Percentiles rank a stretch among this genome's conserved stretches.
These are phyloP conservation scores for Barypeithes pellucidus DNA, from an alignment of 2,888 invertebrate genomes.

Conservation along the genomic window DNA sequence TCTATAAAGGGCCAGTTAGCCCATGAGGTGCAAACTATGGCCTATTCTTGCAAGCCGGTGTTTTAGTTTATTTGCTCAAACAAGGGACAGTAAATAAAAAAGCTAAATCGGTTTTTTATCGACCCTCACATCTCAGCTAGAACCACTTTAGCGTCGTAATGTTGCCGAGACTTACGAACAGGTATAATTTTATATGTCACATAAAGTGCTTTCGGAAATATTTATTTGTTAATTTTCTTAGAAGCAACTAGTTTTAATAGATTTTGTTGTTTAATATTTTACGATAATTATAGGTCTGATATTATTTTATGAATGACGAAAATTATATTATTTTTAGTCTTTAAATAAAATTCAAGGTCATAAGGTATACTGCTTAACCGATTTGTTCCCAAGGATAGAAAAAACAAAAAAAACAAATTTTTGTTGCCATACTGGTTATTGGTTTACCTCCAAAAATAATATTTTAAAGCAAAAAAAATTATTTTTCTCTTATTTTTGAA, in stretches of 20 bases:
- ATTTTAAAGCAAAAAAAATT: too few relatives aligned
- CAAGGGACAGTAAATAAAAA: constrained; percentile 15
- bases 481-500: too few relatives aligned
- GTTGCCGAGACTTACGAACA: constrained; percentile 17
- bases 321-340: too few relatives aligned
- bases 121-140: constrained; percentile 22
- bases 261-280: neutral
- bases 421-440: too few relatives aligned
- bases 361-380: too few relatives aligned
- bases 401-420: too few relatives aligned
- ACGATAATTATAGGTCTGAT: neutral
- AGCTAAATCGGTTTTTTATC: constrained; percentile 22
- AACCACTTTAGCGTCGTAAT: constrained; percentile 14
- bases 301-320: neutral
- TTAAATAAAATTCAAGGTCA: too few relatives aligned
- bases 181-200: constrained; percentile 20
- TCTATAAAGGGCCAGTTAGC: neutral
- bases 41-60: constrained; percentile 10
- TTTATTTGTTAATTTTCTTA: constrained; percentile 18
- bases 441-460: too few relatives aligned
- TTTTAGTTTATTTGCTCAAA: constrained; percentile 28
- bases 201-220: constrained; percentile 15
- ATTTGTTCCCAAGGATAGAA: too few relatives aligned
- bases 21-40: constrained; percentile 4
- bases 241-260: constrained; percentile 1